These are phyloP conservation scores for Blastomussa wellsi DNA, from an alignment of 92 coral and sea anemone genomes.

Conservation along the genomic window DNA sequence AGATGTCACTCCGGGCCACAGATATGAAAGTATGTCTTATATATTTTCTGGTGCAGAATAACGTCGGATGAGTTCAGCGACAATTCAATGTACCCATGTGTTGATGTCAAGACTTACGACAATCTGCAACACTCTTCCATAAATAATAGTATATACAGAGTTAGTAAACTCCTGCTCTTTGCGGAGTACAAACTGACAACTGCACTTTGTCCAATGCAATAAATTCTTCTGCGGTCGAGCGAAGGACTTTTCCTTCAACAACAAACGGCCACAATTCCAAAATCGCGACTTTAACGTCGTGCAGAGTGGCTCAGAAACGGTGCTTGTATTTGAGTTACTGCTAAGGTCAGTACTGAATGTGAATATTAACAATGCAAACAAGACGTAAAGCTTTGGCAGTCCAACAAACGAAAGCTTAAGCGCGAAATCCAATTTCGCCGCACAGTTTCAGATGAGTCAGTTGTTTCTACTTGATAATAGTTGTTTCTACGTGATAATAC, in stretches of 20 bases:
- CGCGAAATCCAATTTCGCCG: neutral
- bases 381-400: neutral
- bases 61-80: too few relatives aligned
- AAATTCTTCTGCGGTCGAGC: neutral
- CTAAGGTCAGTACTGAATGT: neutral
- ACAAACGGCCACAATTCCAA: neutral
- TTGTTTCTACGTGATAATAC: neutral
- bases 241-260: neutral
- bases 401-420: neutral
- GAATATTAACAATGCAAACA: neutral
- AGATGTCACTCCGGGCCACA: neutral
- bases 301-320: neutral
- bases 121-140: neutral
- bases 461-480: neutral
- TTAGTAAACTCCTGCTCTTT: neutral
- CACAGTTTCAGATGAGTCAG: neutral
- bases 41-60: too few relatives aligned
- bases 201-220: neutral
- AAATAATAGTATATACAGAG: neutral
- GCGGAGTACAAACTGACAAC: neutral
- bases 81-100: neutral
- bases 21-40: too few relatives aligned
- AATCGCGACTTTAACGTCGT: neutral
- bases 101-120: neutral
- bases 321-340: neutral